phyloP scores from a whole-genome alignment of 2,113 vertebrate species.

The Excalfactoria chinensis region DNA sequence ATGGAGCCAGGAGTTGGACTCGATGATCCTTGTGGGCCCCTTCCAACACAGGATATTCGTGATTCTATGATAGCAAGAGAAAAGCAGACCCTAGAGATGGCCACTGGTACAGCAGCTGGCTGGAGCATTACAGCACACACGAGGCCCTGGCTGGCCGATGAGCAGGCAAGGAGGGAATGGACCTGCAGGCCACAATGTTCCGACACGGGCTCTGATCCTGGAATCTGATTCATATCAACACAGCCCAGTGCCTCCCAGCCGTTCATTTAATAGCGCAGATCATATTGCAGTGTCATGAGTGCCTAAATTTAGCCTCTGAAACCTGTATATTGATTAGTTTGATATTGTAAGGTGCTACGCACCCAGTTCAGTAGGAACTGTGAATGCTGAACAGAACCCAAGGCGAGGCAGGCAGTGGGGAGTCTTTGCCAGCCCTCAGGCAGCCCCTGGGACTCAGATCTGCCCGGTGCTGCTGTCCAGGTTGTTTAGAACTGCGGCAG shows the following conservation, averaged over 20 bases:
- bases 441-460: not conserved
- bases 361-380: not conserved
- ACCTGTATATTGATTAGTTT: not conserved
- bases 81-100: not conserved
- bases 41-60: too few relatives aligned
- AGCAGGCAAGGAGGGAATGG: not conserved
- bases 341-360: not conserved
- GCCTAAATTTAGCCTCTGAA: not conserved
- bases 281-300: not conserved
- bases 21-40: too few relatives aligned
- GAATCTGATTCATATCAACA: not conserved
- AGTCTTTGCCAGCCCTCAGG: rapidly evolving
- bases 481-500: not conserved
- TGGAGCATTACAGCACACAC: not conserved
- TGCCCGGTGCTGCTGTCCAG: not conserved
- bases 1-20: too few relatives aligned
- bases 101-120: not conserved
- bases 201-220: not conserved
- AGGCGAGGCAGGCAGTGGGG: not conserved
- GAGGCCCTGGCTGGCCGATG: not conserved
- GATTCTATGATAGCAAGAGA: not conserved
- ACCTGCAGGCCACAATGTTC: not conserved
- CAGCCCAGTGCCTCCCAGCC: not conserved
- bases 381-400: not conserved
- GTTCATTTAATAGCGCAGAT: not conserved